phyloP scores from a whole-genome alignment of 1,140 invertebrate species.

The Pachyrhynchus sulphureomaculatus region DNA sequence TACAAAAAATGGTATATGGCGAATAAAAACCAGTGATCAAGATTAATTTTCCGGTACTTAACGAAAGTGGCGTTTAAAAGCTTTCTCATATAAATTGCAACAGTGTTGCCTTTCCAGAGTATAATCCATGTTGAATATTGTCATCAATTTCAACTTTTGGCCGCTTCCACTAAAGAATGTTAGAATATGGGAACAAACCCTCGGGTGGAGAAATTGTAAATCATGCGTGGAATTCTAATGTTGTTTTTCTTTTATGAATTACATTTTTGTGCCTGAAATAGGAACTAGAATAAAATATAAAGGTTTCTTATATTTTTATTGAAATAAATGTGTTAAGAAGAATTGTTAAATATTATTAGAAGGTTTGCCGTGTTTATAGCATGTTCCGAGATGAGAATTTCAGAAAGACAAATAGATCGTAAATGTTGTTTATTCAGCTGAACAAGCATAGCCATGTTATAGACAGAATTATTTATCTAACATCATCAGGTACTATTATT shows the following conservation, averaged over 20 bases:
- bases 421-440: too few species aligned
- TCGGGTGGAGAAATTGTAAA: neutral
- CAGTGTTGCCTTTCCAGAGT: neutral
- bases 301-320: too few species aligned
- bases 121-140: conserved; percentile 9
- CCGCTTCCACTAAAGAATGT: conserved; percentile 2
- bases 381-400: too few species aligned
- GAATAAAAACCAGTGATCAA: neutral
- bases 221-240: conserved; percentile 7
- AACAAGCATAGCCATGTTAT: too few species aligned
- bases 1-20: neutral
- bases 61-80: neutral
- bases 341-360: too few species aligned
- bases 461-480: too few species aligned
- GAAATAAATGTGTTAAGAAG: too few species aligned
- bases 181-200: conserved; percentile 1
- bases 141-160: conserved; percentile 12
- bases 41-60: neutral
- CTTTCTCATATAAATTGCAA: too few species aligned
- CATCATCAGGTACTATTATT: too few species aligned
- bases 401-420: too few species aligned
- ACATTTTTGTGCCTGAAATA: conserved; percentile 13
- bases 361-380: too few species aligned
- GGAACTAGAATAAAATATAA: conserved; percentile 1
- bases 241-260: conserved; percentile 15